Evolutionary conservation across 2,113 vertebrate genomes (phyloP), one percentile per base, ranked within the genome.

Genomic region (Bubo blakistoni): DNA sequence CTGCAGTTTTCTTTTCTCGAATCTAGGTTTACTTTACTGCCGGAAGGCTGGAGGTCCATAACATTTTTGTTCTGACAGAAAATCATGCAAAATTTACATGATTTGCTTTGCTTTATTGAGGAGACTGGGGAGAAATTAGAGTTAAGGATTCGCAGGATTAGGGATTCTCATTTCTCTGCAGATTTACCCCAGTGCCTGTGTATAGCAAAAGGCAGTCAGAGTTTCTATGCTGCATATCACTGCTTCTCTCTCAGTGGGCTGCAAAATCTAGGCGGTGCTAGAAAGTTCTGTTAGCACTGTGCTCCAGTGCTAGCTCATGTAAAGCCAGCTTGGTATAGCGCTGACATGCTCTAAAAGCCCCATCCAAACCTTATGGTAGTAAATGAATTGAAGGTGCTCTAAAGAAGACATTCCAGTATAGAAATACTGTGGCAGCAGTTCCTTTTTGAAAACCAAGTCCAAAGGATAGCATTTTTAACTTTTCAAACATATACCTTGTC

Each of bases 181-280:
- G 36, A 63, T 62, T 86, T 52, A 18, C 8, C 3, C 36, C 59
- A 27, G 32, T 74, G 42, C 24, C n/a, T 0, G 0, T 25, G 21
- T 11, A 32, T 1, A 42, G 7, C 32, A 54, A 13, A 62, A 42
- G 46, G 12, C 36, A 62, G 16, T 22, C 49, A 73, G 54, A 21
- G 42, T 42, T 11, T 29, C 57, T 70, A 32, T 51, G 42, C 22
- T 76, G 12, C 3, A 2, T 4, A 6, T 51, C 30, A 13, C 38
- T 49, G 38, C 16, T 59, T 51, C 25, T 25, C 24, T 70, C 51
- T 72, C 13, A 9, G 8, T 10, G 30, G 18, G 16, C 36, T 66
- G 17, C 19, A 62, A 81, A 54, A 58, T 22, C 47, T 44, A 26
- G 46, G 61, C 67, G 47, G 34, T 17, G 5, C 20, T 86, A 74